Percentiles rank a stretch among this genome's conserved stretches.
These are phyloP conservation scores for Nemotelus pantherinus DNA, from an alignment of 2,888 invertebrate species.

Conservation along the genomic window DNA sequence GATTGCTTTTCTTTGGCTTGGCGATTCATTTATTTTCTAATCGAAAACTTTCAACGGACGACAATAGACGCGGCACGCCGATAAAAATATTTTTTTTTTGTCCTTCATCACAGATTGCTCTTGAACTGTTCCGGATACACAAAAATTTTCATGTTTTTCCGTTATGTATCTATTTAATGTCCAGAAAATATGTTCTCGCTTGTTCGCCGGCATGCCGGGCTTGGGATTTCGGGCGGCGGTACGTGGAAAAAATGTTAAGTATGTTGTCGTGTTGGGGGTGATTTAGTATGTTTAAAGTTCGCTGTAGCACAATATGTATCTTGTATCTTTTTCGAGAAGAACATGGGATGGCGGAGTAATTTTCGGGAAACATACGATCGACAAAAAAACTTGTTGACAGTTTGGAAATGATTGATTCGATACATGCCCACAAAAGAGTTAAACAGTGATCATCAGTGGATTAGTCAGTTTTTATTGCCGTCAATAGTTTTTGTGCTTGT, in stretches of 20 bases:
- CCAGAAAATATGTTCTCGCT: background rate
- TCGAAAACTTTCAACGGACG: no score
- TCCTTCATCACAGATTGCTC: conserved; percentile 17
- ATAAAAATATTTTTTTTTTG: no score
- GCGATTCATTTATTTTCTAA: no score
- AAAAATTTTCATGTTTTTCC: background rate
- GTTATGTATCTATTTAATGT: background rate
- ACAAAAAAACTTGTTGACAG: conserved; percentile 22
- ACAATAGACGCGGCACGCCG: no score
- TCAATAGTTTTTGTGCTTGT: no score
- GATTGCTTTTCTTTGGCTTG: no score
- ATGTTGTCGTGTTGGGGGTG: conserved; percentile 6
- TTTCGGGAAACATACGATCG: no score
- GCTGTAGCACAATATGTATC: background rate
- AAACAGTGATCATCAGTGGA: conserved; percentile 10
- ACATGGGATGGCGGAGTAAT: no score
- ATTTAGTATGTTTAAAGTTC: background rate
- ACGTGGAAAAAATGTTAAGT: background rate
- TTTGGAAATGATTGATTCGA: conserved; percentile 38
- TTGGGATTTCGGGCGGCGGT: no score
- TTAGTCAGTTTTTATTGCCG: background rate
- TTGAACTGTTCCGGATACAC: background rate
- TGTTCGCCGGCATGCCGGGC: background rate
- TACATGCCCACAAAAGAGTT: conserved; percentile 8
- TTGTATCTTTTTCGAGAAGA: background rate